Evolutionary conservation across 2,888 invertebrate genomes (phyloP).

Genomic region (Microplitis deprimator): DNA sequence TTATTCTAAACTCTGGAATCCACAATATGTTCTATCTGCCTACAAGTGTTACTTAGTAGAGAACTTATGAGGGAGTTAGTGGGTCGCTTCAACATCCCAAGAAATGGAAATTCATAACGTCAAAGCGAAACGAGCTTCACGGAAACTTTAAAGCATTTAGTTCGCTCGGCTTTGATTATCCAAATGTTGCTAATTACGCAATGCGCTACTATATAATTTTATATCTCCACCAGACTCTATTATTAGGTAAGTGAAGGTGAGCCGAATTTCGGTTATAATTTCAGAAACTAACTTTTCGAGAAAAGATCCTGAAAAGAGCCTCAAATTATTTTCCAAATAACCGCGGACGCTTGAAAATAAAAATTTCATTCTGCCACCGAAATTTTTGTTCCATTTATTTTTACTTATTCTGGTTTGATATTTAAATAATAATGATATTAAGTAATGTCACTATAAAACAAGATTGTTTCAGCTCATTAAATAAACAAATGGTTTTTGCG

Average conservation of each 20-base stretch:
- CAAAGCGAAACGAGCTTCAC: constrained; percentile 47
- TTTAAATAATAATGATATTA: too few species aligned
- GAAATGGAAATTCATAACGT: constrained; percentile 56
- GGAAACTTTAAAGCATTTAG: constrained; percentile 27
- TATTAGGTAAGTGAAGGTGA: not conserved
- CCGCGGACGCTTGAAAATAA: too few species aligned
- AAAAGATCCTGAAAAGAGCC: not conserved
- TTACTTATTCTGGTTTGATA: too few species aligned
- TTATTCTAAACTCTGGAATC: constrained; percentile 55
- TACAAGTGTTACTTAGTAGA: constrained; percentile 50
- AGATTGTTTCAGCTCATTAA: not conserved
- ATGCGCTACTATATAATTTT: not conserved
- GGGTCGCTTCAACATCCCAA: constrained; percentile 50
- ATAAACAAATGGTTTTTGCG: not conserved
- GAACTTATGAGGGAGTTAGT: constrained; percentile 48
- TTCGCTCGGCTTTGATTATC: constrained; percentile 30
- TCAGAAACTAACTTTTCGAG: not conserved
- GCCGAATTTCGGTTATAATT: not conserved
- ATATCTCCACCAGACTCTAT: not conserved
- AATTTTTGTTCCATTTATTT: too few species aligned
- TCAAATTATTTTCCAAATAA: too few species aligned
- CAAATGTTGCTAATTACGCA: constrained; percentile 21
- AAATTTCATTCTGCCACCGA: too few species aligned
- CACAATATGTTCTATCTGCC: constrained; percentile 51
- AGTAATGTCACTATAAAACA: not conserved